Evolutionary conservation across 2,113 vertebrate species (phyloP), one percentile per base, ranked within the genome.

Genomic region (Dendrocopos noguchii): DNA sequence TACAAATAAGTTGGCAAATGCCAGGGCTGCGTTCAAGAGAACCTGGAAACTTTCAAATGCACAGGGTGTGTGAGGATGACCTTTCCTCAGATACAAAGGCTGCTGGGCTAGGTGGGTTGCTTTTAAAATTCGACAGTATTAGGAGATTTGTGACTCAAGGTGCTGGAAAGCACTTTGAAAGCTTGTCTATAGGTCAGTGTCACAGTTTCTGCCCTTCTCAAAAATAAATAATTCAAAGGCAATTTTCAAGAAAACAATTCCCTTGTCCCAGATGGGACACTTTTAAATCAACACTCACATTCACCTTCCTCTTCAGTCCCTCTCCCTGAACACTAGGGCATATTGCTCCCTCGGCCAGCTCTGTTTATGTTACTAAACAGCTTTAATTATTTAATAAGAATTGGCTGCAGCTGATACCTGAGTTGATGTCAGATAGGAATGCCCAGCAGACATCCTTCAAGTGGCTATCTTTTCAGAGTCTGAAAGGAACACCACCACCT

Each of bases 1-100:
- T 68, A 88, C 76, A 84, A 36, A n/a, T 57, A 16, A 68, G 93
- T 28, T 88, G 86, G 73, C 80, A 95, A 93, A 93, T 91, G 80
- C 60, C 83, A 90, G 36, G 39, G 74, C 53, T 92, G 56, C 63
- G 72, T 91, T 87, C 67, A 87, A 76, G 70, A 75, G 63, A 95
- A 75, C 16, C 33, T 63, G 46, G 76, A 93, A 85, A 60, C 44
- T 61, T 91, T 47, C 44, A 93, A 53, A 84, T 34, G 44, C 79
- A 75, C 22, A 72, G 44, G 42, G 46, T 80, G 33, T 34, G 29
- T 64, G 34, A 87, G 72, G 91, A 90, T 56, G 55, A 85, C 80
- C 44, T 92, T 92, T 78, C 76, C 68, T 90, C 24, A 47, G 61
- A 80, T 28, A 89, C 25, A 91, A 79, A 93, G 47, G 66, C 84